Conservation (phyloP, 2,888 invertebrate genomes). For the Euzetes globulus region DNA sequence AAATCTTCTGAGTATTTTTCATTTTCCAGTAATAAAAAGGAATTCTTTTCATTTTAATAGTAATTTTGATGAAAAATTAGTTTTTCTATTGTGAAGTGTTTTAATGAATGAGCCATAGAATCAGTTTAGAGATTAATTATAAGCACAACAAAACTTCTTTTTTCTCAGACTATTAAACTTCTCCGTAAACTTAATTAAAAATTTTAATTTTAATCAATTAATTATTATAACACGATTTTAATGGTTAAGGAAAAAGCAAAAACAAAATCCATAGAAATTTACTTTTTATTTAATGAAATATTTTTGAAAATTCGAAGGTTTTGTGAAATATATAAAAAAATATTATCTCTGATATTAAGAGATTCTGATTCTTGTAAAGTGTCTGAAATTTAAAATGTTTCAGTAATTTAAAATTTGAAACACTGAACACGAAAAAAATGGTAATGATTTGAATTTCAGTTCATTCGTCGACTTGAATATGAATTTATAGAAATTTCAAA, state of each 20-base stretch:
- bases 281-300: not conserved
- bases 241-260: not conserved
- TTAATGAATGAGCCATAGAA: constrained; percentile 5
- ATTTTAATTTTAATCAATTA: constrained; percentile 31
- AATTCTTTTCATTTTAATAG: constrained; percentile 4
- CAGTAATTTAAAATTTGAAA: not conserved
- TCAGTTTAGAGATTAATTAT: constrained; percentile 14
- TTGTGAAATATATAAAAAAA: not conserved
- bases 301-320: not conserved
- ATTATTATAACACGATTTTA: constrained; percentile 21
- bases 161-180: not conserved
- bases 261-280: not conserved
- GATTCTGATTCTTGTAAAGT: no score
- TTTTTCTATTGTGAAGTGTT: constrained; percentile 28
- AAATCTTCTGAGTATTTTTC: not conserved
- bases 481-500: not conserved
- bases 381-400: not conserved
- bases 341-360: not conserved
- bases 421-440: not conserved
- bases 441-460: not conserved
- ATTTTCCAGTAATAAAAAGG: not conserved
- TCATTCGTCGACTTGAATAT: no score
- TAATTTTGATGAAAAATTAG: constrained; percentile 25
- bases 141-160: not conserved
- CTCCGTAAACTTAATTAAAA: constrained; percentile 21